A percentile compares a stretch with the other conserved stretches of the same genome.
Conservation (phyloP, 2,888 invertebrate species). For the Mythimna impura region DNA sequence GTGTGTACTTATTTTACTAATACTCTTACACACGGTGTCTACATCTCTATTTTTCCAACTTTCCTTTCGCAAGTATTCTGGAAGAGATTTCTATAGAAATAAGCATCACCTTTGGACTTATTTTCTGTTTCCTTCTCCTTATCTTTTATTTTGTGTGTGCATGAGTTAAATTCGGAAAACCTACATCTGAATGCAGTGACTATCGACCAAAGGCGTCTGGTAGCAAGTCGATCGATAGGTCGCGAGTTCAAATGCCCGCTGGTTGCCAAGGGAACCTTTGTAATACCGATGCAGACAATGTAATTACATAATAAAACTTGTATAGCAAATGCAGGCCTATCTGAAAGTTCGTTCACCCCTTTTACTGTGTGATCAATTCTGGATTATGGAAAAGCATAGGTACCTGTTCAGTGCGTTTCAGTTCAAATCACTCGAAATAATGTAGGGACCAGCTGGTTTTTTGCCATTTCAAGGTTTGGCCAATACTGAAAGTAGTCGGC, state of each 20-base stretch:
- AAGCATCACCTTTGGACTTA: no score
- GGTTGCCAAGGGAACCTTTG: conserved; percentile 33
- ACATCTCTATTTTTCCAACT: no score
- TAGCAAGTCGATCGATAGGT: conserved; percentile 41
- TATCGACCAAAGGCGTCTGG: conserved; percentile 6
- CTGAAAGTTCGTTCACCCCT: conserved; percentile 1
- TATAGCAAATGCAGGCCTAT: conserved; percentile 2
- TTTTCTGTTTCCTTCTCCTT: no score
- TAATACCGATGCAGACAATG: conserved; percentile 15
- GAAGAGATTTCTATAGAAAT: no score
- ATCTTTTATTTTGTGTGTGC: neutral
- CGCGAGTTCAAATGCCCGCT: conserved; percentile 27
- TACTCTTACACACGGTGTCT: no score
- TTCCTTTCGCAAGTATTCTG: no score
- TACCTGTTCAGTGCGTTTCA: neutral
- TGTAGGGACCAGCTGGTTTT: neutral
- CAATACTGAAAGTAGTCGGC: neutral
- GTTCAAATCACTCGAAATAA: neutral
- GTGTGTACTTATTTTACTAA: no score
- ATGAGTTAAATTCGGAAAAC: neutral
- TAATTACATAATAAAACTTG: conserved; percentile 6
- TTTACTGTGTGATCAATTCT: neutral
- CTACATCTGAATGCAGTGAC: neutral
- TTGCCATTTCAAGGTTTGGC: neutral
- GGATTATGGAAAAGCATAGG: neutral